Base-by-base conservation (phyloP, 2,797 vertebrate genomes). In the Rhabdophis nuchalis region DNA sequence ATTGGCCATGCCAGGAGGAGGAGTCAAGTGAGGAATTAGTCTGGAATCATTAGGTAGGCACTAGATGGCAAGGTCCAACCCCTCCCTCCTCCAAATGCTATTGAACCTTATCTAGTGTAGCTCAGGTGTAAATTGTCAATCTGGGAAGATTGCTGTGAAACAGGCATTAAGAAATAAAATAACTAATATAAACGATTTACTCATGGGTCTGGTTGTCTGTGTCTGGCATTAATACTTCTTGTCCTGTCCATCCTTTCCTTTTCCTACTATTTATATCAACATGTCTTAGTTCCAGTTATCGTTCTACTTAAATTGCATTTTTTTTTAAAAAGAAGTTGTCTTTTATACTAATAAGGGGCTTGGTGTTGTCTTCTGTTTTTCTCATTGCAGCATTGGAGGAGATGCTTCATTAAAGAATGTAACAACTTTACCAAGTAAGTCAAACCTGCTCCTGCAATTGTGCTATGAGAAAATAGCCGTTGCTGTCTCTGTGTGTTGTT, bases 341-440 rank as follows among this genome's bases (percentile, higher is more conserved):
- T 90, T 93, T 1, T 41, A 20, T 77, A 57, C 50, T 85, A 57
- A 93, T 29, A 92, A 92, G 61, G 41, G 41, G 93, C 27, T 89
- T 53, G 1, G 12, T 68, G 23, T 61, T 92, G 96, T 92, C 46
- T 89, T 92, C 92, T 23, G 92, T 25, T 90, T 46, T 93, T 96
- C 91, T 52, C 89, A 50, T 97, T 98, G 88, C 96, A 99, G 99
- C 93, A 97, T 98, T 41, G 99, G 99, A 85, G 99, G 99, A 46
- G 98, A 99, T 92, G 56, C 86, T 0, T 97, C 97, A 2, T 97
- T 99, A 56, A 96, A 96, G 60, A 98, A 92, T 0, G 97, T 99
- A 94, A 99, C 98, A 92, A 99, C 99, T 58, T 97, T 99, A 92
- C 98, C 99, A 82, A 99, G 99, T 99, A 98, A 96, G 99, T 98